A percentile compares a stretch with the other conserved stretches of the same genome.
Evolutionary conservation across 2,888 invertebrate genomes (phyloP).

Genomic region (Aethes cnicana): DNA sequence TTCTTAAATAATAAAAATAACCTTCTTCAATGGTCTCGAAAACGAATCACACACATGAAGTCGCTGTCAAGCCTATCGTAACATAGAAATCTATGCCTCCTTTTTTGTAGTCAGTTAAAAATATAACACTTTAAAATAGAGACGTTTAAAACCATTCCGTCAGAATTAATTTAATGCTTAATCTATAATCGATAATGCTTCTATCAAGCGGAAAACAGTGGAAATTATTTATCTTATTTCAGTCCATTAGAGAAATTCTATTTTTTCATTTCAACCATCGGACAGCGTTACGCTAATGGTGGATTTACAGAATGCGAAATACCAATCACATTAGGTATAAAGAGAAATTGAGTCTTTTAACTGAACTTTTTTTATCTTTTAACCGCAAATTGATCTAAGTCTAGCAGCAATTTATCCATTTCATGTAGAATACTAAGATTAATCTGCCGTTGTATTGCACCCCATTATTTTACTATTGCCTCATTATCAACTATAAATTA

Average conservation of each 20-base stretch:
- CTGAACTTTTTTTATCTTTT: too few relatives aligned
- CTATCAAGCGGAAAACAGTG: neutral
- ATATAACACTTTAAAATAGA: too few relatives aligned
- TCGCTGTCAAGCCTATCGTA: too few relatives aligned
- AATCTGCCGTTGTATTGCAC: neutral
- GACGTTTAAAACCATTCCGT: too few relatives aligned
- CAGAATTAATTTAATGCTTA: too few relatives aligned
- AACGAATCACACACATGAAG: too few relatives aligned
- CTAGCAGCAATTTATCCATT: neutral
- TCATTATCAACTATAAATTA: neutral
- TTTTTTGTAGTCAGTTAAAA: too few relatives aligned
- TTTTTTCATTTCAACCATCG: neutral
- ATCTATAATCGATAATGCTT: too few relatives aligned
- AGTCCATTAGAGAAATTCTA: slow-evolving; percentile 9
- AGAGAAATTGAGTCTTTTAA: neutral
- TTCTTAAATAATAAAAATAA: too few relatives aligned
- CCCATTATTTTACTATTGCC: neutral
- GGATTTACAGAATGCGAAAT: neutral
- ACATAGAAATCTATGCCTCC: too few relatives aligned
- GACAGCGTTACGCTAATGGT: neutral
- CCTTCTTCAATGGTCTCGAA: too few relatives aligned
- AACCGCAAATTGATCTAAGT: too few relatives aligned
- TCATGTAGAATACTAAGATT: neutral
- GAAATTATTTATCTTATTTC: slow-evolving; percentile 2
- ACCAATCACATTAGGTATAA: neutral